A percentile compares a stretch with the other conserved stretches of the same genome.
Conservation (phyloP, 2,888 invertebrate genomes). For the Lasioglossum pauxillum region DNA sequence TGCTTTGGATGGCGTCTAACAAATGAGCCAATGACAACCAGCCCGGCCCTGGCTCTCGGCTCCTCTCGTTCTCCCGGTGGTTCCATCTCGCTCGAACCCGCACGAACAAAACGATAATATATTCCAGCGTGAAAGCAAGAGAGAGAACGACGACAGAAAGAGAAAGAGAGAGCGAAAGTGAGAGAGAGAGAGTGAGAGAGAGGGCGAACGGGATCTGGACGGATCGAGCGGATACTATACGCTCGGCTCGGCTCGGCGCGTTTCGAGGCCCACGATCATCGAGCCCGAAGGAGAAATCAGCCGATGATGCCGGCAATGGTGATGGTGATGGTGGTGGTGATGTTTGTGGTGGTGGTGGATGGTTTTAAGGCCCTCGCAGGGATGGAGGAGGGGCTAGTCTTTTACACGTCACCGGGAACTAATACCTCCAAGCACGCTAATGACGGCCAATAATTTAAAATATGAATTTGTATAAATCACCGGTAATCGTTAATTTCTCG, state of each 20-base stretch:
- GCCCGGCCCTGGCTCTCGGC: slow-evolving; percentile 76
- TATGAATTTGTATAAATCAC: slow-evolving; percentile 84
- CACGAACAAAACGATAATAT: slow-evolving; percentile 84
- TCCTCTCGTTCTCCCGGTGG: slow-evolving; percentile 67
- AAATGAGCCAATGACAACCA: slow-evolving; percentile 85
- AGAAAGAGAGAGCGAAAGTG: neutral
- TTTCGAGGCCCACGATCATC: slow-evolving; percentile 70
- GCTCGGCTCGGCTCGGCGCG: slow-evolving; percentile 30
- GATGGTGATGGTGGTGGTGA: neutral
- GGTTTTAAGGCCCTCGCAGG: slow-evolving; percentile 10
- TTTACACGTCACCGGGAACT: slow-evolving; percentile 77
- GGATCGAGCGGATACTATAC: slow-evolving; percentile 72
- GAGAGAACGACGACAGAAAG: neutral
- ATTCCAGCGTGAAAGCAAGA: slow-evolving; percentile 76
- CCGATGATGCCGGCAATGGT: slow-evolving; percentile 34
- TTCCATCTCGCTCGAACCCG: slow-evolving; percentile 69
- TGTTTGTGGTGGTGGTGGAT: neutral
- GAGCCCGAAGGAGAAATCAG: slow-evolving; percentile 68
- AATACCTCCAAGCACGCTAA: slow-evolving; percentile 80
- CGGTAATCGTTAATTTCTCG: slow-evolving; percentile 84
- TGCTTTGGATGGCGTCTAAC: slow-evolving; percentile 85
- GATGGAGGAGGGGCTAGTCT: slow-evolving; percentile 50
- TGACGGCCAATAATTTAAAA: slow-evolving; percentile 84
- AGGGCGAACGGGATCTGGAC: slow-evolving; percentile 72
- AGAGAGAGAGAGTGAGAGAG: slow-evolving; percentile 48